Conservation (phyloP, 1,140 invertebrate species). For the Drosophila triauraria region DNA sequence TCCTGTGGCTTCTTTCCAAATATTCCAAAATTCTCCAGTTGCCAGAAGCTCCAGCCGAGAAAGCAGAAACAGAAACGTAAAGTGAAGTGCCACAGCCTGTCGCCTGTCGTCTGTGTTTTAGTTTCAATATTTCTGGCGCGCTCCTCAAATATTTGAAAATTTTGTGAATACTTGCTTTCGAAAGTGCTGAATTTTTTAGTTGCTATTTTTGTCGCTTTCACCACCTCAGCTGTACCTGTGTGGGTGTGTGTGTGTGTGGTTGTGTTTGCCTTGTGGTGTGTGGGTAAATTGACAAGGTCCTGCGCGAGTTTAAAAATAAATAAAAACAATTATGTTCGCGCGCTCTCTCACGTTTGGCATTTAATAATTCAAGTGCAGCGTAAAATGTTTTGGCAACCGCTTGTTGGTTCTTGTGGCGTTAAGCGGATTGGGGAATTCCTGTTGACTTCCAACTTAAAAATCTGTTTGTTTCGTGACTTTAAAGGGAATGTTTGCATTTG, state of each 20-base stretch:
- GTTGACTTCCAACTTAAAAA: slow-evolving; percentile 5
- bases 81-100: slow-evolving; percentile 23
- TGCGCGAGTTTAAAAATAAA: slow-evolving; percentile 73
- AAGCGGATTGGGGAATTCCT: slow-evolving; percentile 5
- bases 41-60: slow-evolving; percentile 31
- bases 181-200: slow-evolving; percentile 11
- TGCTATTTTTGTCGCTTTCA: slow-evolving; percentile 47
- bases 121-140: slow-evolving; percentile 6
- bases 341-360: slow-evolving; percentile 13
- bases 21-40: slow-evolving; percentile 37
- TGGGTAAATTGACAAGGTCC: slow-evolving; percentile 44
- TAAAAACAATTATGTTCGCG: slow-evolving; percentile 59
- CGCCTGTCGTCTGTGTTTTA: background rate
- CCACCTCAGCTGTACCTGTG: background rate
- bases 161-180: slow-evolving; percentile 14
- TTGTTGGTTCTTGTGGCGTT: slow-evolving; percentile 8
- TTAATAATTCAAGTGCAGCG: slow-evolving; percentile 35
- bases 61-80: slow-evolving; percentile 49
- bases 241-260: slow-evolving; percentile 23
- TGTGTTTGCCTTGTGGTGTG: slow-evolving; percentile 28
- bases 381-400: slow-evolving; percentile 17
- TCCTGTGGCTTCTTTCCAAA: slow-evolving; percentile 11
- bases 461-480: slow-evolving; percentile 9
- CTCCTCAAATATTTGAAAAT: background rate
- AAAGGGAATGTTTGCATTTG: background rate